Percentiles rank a stretch among this genome's conserved stretches.
Conservation (phyloP, 2,888 invertebrate species). For the Microplitis deprimator region DNA sequence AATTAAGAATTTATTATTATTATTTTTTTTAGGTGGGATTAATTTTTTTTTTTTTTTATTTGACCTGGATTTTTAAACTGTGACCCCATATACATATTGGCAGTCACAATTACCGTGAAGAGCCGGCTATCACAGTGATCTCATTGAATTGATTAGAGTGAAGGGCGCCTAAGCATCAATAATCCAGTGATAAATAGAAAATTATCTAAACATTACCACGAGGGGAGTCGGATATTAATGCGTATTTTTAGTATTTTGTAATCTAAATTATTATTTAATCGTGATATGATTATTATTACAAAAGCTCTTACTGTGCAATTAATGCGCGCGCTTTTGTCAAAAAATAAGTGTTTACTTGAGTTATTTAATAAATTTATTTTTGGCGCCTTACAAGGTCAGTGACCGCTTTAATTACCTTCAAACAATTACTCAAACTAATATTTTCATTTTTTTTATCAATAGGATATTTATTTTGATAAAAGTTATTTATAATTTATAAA, state of each 20-base stretch:
- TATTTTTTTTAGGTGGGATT: neutral
- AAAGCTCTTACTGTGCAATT: neutral
- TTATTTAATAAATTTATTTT: neutral
- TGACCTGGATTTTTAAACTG: constrained; percentile 16
- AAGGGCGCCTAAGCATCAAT: constrained; percentile 42
- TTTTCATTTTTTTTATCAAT: neutral
- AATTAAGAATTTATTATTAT: neutral
- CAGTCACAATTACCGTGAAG: constrained; percentile 40
- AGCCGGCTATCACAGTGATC: constrained; percentile 49
- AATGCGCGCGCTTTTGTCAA: neutral
- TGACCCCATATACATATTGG: constrained; percentile 30
- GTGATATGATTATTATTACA: neutral
- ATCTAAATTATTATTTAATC: neutral
- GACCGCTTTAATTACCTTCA: neutral
- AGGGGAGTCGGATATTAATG: neutral
- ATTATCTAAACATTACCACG: neutral
- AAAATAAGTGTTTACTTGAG: neutral
- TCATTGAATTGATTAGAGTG: constrained; percentile 49
- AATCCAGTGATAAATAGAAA: constrained; percentile 18
- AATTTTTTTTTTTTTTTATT: neutral
- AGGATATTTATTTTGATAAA: neutral
- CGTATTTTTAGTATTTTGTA: neutral
- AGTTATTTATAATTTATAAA: neutral
- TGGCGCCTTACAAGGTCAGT: neutral
- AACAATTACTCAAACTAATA: neutral